Percentiles rank a stretch among this genome's conserved stretches.
These are phyloP conservation scores for Stenchaetothrips biformis DNA, from an alignment of 2,888 invertebrate species.

Conservation along the genomic window DNA sequence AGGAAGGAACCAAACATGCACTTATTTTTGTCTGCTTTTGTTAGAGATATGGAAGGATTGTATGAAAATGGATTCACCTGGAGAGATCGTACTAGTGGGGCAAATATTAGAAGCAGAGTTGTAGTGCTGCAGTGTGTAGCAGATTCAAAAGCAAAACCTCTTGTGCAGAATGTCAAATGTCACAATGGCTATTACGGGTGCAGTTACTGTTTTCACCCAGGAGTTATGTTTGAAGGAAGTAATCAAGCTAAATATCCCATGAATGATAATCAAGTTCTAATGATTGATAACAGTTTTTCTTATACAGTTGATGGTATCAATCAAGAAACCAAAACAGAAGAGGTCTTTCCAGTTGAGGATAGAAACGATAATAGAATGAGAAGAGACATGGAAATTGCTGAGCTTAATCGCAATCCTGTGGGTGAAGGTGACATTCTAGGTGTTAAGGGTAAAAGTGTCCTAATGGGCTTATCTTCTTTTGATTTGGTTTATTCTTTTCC, in stretches of 20 bases:
- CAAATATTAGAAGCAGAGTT: background rate
- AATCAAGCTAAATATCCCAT: background rate
- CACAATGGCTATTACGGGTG: background rate
- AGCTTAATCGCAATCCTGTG: background rate
- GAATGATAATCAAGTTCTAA: background rate
- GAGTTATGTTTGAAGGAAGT: background rate
- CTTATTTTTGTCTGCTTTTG: background rate
- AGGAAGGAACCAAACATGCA: background rate
- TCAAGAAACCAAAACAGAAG: background rate
- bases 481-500: background rate
- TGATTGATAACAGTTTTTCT: no score
- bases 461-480: background rate
- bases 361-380: background rate
- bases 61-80: background rate
- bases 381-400: background rate
- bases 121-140: background rate
- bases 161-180: background rate
- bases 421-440: background rate
- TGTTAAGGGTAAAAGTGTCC: background rate
- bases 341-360: no score
- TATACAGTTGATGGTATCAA: no score
- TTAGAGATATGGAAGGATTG: background rate
- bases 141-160: background rate
- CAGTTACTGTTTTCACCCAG: background rate
- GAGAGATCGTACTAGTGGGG: background rate